Evolutionary conservation across 2,888 invertebrate genomes (phyloP).

Genomic region (Agapetus fuscipes): DNA sequence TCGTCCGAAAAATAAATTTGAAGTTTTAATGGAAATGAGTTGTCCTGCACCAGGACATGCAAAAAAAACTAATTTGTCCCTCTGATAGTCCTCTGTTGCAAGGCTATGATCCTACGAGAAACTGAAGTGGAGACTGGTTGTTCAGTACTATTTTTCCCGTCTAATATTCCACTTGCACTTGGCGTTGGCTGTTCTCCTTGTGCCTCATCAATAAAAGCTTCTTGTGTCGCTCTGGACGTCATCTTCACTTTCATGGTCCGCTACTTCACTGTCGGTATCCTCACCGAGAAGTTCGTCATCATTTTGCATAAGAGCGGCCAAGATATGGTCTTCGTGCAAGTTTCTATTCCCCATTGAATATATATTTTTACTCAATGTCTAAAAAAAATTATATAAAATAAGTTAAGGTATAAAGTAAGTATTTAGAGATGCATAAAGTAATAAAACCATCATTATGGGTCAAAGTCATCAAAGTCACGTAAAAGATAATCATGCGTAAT

Average conservation of each 20-base stretch:
- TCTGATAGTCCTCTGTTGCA: constrained; percentile 7
- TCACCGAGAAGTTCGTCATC: constrained; percentile 1
- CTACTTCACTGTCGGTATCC: constrained; percentile 6
- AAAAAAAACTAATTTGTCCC: too few species aligned
- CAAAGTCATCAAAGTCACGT: too few species aligned
- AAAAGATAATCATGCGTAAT: too few species aligned
- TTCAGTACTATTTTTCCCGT: constrained; percentile 7
- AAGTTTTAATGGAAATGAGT: too few species aligned
- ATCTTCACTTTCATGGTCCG: constrained; percentile 8
- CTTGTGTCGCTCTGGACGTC: constrained; percentile 10
- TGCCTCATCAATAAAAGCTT: constrained; percentile 11
- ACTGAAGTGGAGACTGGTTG: constrained; percentile 5
- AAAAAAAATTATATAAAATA: too few species aligned
- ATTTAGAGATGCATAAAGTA: too few species aligned
- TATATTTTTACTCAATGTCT: neutral
- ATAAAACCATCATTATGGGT: too few species aligned
- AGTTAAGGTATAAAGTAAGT: too few species aligned
- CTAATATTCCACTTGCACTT: too few species aligned
- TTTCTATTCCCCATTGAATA: constrained; percentile 3
- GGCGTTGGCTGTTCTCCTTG: constrained; percentile 2
- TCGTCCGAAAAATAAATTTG: too few species aligned
- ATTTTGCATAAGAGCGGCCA: constrained; percentile 3
- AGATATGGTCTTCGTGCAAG: constrained; percentile 1
- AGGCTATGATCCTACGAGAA: constrained; percentile 4
- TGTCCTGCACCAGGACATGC: too few species aligned